Base-by-base conservation (phyloP, 2,888 invertebrate genomes). In the Odontocolon sp. region DNA sequence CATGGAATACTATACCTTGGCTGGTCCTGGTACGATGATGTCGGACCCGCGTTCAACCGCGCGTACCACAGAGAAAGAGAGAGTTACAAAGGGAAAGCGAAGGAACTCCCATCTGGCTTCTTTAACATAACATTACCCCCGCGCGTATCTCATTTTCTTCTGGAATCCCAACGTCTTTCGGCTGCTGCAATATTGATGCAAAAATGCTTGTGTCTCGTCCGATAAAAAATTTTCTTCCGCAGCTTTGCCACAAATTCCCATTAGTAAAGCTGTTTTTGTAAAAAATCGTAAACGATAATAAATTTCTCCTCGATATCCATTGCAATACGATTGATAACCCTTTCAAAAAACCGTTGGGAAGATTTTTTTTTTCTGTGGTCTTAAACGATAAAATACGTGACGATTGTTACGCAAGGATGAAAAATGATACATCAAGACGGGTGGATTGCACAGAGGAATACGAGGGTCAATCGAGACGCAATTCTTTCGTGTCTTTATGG, bases 401-500 rank as follows among this genome's bases (percentile, higher is more conserved):
- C 26, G 45, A 47, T 5, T 4, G 6, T 6, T 11, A 14, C 23
- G 14, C 21, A 47, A 5, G 23, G 23, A 23, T n/a, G 16, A 64
- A 36, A 28, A 64, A 33, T 28, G 18, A 23, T 36, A 23, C 11
- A 9, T 31, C 57, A 40, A 28, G 11, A 26, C 26, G 23, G 40
- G 40, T 59, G 67, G 63, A 71, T 52, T 61, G 68, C 54, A 56
- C 56, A 67, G 36, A 59, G 57, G 64, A 61, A 54, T 42, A 64
- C 69, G 52, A 70, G 78, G 75, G 70, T 78, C 78, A 78, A 75
- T 78, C 78, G 74, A 70, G 69, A 66, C 66, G 18, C 75, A 75
- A 75, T 78, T 75, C 47, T 67, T 69, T 67, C 71, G 69, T 61
- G 78, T 75, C 75, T 73, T 78, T 80, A 80, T 80, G 77, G 75